Conservation (phyloP, 1,140 invertebrate genomes). For the Scaptomyza graminum region DNA sequence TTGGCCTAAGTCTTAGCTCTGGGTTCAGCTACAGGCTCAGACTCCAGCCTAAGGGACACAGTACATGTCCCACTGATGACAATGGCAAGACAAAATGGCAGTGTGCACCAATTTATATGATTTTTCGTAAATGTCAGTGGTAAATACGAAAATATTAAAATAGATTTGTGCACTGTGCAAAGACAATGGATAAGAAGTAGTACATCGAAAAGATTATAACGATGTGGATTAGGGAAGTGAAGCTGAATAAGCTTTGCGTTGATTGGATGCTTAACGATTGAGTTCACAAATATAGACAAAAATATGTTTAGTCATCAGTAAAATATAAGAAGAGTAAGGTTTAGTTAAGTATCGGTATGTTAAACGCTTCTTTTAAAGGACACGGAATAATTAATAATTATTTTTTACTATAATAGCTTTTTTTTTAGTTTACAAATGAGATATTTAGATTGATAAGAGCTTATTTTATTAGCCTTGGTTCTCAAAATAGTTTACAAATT, state of each 20-base stretch:
- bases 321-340: background rate
- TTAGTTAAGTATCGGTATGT: background rate
- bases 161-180: conserved; percentile 75
- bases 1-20: background rate
- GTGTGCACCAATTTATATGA: conserved; percentile 78
- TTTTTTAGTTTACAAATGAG: no score
- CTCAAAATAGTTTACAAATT: no score
- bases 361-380: no score
- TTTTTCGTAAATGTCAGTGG: conserved; percentile 81
- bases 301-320: conserved; percentile 2
- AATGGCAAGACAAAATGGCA: conserved; percentile 64
- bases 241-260: conserved; percentile 26
- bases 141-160: conserved; percentile 83
- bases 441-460: no score
- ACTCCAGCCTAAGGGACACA: background rate
- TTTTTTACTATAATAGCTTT: no score
- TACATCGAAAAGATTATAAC: conserved; percentile 49
- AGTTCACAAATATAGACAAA: conserved; percentile 16
- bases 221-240: conserved; percentile 29
- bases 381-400: no score
- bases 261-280: conserved; percentile 33
- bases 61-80: conserved; percentile 13
- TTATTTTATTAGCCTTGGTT: no score
- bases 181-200: conserved; percentile 58
- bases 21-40: background rate